These are phyloP conservation scores for Dicentrarchus labrax DNA, from an alignment of 2,113 vertebrate genomes.

Conservation along the genomic window DNA sequence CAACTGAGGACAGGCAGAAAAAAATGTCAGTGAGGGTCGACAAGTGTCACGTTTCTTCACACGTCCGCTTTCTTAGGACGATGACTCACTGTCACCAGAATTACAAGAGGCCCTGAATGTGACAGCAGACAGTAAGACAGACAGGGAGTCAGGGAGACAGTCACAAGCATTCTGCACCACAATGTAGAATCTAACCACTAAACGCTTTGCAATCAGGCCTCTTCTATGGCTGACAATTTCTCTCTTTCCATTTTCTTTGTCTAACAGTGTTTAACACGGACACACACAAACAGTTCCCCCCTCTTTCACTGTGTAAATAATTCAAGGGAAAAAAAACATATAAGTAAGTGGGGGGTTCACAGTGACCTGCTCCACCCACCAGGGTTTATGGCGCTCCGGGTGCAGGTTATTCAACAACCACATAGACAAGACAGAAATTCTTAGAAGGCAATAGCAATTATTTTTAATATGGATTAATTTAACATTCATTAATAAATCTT, in stretches of 20 bases:
- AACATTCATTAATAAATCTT: neutral
- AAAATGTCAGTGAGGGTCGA: neutral
- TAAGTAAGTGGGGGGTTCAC: slow-evolving; percentile 12
- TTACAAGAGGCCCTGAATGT: slow-evolving; percentile 49
- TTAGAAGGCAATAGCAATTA: neutral
- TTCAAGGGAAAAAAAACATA: neutral
- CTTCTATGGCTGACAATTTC: slow-evolving; percentile 24
- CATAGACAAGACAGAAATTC: neutral
- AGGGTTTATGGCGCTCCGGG: neutral
- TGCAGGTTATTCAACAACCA: neutral
- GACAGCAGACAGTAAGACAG: slow-evolving; percentile 32
- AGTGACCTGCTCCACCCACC: slow-evolving; percentile 9
- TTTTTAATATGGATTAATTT: neutral
- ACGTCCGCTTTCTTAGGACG: slow-evolving; percentile 11
- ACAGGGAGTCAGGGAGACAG: slow-evolving; percentile 12
- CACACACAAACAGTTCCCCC: neutral
- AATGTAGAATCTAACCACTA: slow-evolving; percentile 61
- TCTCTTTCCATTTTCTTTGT: slow-evolving; percentile 11
- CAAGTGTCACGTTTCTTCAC: slow-evolving; percentile 57
- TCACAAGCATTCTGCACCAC: slow-evolving; percentile 56
- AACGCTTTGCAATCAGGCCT: slow-evolving; percentile 47
- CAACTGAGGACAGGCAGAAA: neutral
- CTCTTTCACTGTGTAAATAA: slow-evolving; percentile 28
- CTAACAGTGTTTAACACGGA: neutral
- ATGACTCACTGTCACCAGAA: slow-evolving; percentile 66